Percentiles rank a stretch among this genome's conserved stretches.
phyloP scores from a whole-genome alignment of 2,888 invertebrate genomes.

The Timema podura region DNA sequence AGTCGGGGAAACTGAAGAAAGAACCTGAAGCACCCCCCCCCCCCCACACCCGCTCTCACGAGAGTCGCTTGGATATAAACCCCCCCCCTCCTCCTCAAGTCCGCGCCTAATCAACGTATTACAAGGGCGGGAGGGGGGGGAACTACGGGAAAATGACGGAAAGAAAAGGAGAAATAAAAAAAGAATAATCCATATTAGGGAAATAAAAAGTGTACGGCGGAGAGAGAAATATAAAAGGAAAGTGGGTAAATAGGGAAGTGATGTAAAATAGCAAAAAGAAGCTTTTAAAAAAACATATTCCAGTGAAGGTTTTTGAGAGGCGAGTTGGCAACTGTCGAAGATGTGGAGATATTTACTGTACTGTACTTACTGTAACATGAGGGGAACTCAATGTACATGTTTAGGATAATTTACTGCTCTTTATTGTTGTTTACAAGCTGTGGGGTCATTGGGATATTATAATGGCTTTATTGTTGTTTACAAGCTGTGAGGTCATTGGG shows the following conservation, averaged over 20 bases:
- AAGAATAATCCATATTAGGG: conserved; percentile 12
- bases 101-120: conserved; percentile 17
- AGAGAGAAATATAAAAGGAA: conserved; percentile 1
- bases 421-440: no score
- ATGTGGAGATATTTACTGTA: no score
- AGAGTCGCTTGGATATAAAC: not conserved
- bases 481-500: no score
- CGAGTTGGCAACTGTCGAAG: no score
- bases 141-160: conserved; percentile 16
- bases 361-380: no score
- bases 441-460: no score
- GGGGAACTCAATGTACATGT: no score
- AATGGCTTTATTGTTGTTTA: no score
- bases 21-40: not conserved
- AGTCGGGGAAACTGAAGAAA: not conserved
- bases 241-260: conserved; percentile 13
- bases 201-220: not conserved
- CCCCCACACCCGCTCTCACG: conserved; percentile 1
- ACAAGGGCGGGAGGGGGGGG: conserved; percentile 9
- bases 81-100: not conserved
- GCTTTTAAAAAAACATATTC: no score
- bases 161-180: not conserved
- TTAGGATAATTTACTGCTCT: no score
- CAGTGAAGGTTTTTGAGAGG: no score
- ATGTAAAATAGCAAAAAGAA: not conserved